Conservation (phyloP, 2,888 invertebrate species). For the Amphipoea lucens region DNA sequence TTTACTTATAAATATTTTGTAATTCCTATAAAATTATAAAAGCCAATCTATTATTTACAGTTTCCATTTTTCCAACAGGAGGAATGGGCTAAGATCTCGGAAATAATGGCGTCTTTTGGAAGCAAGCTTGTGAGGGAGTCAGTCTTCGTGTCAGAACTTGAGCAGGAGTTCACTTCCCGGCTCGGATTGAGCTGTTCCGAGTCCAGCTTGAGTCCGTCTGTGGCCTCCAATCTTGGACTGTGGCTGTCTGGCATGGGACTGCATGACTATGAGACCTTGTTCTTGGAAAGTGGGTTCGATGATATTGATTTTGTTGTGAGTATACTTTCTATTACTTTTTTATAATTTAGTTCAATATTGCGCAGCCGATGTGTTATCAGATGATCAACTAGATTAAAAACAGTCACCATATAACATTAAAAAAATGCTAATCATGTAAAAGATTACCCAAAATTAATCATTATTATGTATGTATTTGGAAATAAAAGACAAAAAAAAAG, state of each 20-base stretch:
- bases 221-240: conserved; percentile 92
- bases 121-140: conserved; percentile 94
- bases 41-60: conserved; percentile 29
- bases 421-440: not conserved
- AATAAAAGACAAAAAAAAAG: not conserved
- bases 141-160: conserved; percentile 94
- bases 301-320: conserved; percentile 97
- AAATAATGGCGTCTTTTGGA: conserved; percentile 98
- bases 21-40: conserved; percentile 16
- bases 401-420: not conserved
- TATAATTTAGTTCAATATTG: not conserved
- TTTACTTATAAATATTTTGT: not conserved
- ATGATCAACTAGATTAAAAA: not conserved
- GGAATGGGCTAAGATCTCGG: conserved; percentile 98
- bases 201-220: conserved; percentile 91
- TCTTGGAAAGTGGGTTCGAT: conserved; percentile 97
- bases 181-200: conserved; percentile 91
- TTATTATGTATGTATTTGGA: not conserved
- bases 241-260: conserved; percentile 95
- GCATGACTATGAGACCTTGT: conserved; percentile 95
- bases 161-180: conserved; percentile 94
- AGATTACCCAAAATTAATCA: not conserved
- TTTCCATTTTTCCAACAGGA: conserved; percentile 89
- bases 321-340: conserved; percentile 63
- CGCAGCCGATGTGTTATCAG: not conserved